Evolutionary conservation across 2,888 invertebrate species (phyloP), one percentile per base, ranked within the genome.

Genomic region (Bimastos eiseni): DNA sequence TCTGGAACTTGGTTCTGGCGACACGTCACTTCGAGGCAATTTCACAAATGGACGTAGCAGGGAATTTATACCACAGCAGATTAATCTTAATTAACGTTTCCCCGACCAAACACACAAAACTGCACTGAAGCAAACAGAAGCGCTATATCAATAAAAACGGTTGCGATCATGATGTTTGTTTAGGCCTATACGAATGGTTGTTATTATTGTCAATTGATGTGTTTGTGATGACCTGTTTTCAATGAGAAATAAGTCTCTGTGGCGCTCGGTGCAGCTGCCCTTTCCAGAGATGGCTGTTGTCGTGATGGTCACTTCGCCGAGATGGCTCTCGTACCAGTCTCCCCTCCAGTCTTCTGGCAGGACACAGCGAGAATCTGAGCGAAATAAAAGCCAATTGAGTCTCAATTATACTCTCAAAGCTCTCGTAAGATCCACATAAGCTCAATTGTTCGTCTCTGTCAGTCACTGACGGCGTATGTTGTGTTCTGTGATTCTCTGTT

Each of bases 301-400:
- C 2, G 86, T 86, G 17, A 86, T 86, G 34, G 36, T 86, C 19
- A 86, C 86, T 21, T 86, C 36, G 15, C 86, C 86, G 37, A 86
- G 19, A 19, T 37, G 34, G 86, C 24, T 86, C 86, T 86, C 86
- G 36, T 86, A 37, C 86, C 86, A 86, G 34, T 86, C 86, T 0
- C 86, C 86, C 21, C 34, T 86, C 86, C 86, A 86, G 34, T 86
- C 86, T 37, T 86, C 37, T 36, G 86, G 86, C 86, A 86, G 37
- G 37, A 86, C 34, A 37, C 86, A 86, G 21, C 33, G 37, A 86
- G 86, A 86, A 34, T 86, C 86, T 86, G 34, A 86, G 37, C 15
- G 37, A 17, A 84, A 86, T 36, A 70, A 11, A n/a, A 70, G 70
- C 8, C 30, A 30, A 70, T 11, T 3, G n/a, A 70, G 11, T 70